Base-by-base conservation (phyloP, 2,797 vertebrate genomes). In the Triplophysa bombifrons region DNA sequence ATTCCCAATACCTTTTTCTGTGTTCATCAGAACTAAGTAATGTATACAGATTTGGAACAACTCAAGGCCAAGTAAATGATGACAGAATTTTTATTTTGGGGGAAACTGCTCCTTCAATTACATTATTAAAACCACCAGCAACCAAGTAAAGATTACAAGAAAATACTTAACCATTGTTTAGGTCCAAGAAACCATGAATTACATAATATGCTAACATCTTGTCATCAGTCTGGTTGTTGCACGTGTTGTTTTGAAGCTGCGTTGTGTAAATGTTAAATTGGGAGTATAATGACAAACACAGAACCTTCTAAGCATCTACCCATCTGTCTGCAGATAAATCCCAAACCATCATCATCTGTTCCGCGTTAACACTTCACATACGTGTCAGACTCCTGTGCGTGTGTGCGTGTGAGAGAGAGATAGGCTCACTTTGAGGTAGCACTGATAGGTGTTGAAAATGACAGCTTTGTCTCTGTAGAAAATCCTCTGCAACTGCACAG, bases 361-460 rank as follows among this genome's bases (percentile, higher is more conserved):
- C 51, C 8, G 3, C 1, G 48, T 38, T 41, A 61, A 44, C 58
- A 65, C 63, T 20, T n/a, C 11, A 41, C 34, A 41, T 41, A 65
- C 4, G 34, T 82, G 64, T 41, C 44, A 79, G 46, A 38, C 50
- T 14, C 63, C 53, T 56, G 61, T 66, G 55, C 48, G 12, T 20
- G 22, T 73, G 67, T 61, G 12, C 17, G 34, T 6, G 10, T 14
- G n/a, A 0, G 53, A 19, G 60, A 55, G 51, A 55, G 51, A 55
- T 19, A 38, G 48, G 8, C 85, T 81, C 65, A 97, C 97, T 96
- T 93, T 96, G 75, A 97, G 92, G 91, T 98, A 98, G 89, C 96
- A 98, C 86, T 98, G 97, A 88, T 94, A 96, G 0, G 96, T 98
- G 89, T 96, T 96, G 91, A 97, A 97, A 89, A 98, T 84, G 82